Conservation (phyloP, 2,888 invertebrate species). For the Phortica magna region DNA sequence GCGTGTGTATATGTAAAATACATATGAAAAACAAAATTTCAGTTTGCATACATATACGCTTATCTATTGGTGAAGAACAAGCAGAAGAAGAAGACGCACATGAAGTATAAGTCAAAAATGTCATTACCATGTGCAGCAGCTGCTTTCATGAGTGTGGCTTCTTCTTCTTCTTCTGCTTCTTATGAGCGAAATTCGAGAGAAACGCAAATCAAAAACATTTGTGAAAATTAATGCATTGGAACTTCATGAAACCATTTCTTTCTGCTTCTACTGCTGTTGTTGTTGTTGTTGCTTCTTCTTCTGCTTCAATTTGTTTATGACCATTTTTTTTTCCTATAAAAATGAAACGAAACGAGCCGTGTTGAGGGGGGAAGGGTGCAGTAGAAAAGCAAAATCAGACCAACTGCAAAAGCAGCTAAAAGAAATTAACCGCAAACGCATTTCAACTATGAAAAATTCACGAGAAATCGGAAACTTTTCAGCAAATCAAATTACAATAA, state of each 20-base stretch:
- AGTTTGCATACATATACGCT: not conserved
- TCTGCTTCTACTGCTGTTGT: no score
- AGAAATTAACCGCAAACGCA: conserved; percentile 34
- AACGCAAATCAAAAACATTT: conserved; percentile 26
- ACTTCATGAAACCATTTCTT: conserved; percentile 23
- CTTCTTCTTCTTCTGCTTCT: not conserved
- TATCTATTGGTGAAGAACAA: not conserved
- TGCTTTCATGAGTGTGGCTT: conserved; percentile 8
- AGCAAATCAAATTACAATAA: conserved; percentile 69
- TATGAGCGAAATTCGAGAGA: conserved; percentile 18
- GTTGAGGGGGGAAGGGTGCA: not conserved
- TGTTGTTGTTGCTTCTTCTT: not conserved
- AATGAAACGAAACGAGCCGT: not conserved
- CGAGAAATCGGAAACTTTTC: conserved; percentile 71
- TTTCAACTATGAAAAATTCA: conserved; percentile 52
- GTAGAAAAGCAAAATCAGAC: conserved; percentile 4
- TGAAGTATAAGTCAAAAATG: conserved; percentile 66
- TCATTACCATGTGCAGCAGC: conserved; percentile 56
- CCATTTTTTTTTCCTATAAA: not conserved
- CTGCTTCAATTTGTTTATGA: not conserved
- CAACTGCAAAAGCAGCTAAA: conserved; percentile 31
- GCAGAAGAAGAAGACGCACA: conserved; percentile 21
- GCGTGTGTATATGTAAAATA: not conserved
- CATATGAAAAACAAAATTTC: not conserved
- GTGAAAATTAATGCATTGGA: conserved; percentile 26